A percentile compares a stretch with the other conserved stretches of the same genome.
phyloP scores from a whole-genome alignment of 1,140 invertebrate species.

The Rhyacophila brunnea region DNA sequence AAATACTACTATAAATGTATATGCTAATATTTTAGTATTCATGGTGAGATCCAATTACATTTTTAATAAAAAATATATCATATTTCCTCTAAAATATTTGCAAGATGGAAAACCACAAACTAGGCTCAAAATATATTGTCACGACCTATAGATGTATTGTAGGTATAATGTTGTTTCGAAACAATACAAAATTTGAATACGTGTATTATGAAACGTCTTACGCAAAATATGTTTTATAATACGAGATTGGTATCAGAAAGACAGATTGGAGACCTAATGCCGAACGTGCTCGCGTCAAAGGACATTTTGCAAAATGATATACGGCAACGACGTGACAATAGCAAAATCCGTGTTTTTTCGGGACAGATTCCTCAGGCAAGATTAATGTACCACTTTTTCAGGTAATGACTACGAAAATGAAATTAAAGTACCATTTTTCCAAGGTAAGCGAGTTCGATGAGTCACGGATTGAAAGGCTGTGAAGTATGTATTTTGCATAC shows the following conservation, averaged over 20 bases:
- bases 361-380: not conserved
- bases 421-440: not conserved
- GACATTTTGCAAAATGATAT: not conserved
- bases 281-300: conserved; percentile 2
- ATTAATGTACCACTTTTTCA: not conserved
- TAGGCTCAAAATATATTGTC: too few relatives aligned
- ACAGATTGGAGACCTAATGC: conserved; percentile 11
- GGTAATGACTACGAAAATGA: conserved; percentile 3
- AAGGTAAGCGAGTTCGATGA: not conserved
- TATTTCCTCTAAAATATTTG: too few relatives aligned
- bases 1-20: too few relatives aligned
- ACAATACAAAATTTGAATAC: too few relatives aligned
- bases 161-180: too few relatives aligned
- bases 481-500: too few relatives aligned
- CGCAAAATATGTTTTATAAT: not conserved
- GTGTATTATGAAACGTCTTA: not conserved
- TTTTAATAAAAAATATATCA: too few relatives aligned
- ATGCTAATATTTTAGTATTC: too few relatives aligned
- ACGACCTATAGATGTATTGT: too few relatives aligned
- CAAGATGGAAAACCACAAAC: too few relatives aligned
- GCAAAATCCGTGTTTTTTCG: not conserved
- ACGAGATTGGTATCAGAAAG: conserved; percentile 7
- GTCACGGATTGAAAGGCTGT: not conserved
- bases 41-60: too few relatives aligned
- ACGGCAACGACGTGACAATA: conserved; percentile 3